Percentiles rank a stretch among this genome's conserved stretches.
Evolutionary conservation across 2,797 vertebrate species (phyloP).

Genomic region (Atherinosoma microstoma): DNA sequence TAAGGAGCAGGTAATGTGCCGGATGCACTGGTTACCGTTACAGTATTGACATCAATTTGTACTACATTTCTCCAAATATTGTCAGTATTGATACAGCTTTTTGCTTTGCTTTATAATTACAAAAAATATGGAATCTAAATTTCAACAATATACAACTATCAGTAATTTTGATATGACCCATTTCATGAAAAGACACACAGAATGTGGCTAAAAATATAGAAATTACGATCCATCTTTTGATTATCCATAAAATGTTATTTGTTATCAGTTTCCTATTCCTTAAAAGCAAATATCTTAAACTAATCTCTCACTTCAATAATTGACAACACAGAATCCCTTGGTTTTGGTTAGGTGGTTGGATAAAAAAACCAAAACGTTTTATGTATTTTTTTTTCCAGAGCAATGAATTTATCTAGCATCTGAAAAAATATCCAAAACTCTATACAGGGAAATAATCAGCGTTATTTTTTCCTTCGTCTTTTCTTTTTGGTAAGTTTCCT

Average conservation of each 20-base stretch:
- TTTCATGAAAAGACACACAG: neutral
- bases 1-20: no score
- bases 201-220: no score
- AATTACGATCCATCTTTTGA: neutral
- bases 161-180: neutral
- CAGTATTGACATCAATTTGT: neutral
- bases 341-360: neutral
- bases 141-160: no score
- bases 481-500: neutral
- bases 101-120: neutral
- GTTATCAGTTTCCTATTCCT: no score
- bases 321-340: no score
- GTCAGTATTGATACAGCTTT: neutral
- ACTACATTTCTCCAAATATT: neutral
- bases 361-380: neutral
- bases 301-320: neutral
- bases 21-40: neutral
- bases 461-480: no score
- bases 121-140: neutral
- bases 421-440: neutral
- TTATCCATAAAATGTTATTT: neutral
- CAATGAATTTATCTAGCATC: neutral
- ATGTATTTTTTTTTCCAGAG: neutral
- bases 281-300: neutral
- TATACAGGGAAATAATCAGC: no score